Percentiles rank a stretch among this genome's conserved stretches.
These are phyloP conservation scores for Phaedon cochleariae DNA, from an alignment of 2,888 invertebrate genomes.

Conservation along the genomic window DNA sequence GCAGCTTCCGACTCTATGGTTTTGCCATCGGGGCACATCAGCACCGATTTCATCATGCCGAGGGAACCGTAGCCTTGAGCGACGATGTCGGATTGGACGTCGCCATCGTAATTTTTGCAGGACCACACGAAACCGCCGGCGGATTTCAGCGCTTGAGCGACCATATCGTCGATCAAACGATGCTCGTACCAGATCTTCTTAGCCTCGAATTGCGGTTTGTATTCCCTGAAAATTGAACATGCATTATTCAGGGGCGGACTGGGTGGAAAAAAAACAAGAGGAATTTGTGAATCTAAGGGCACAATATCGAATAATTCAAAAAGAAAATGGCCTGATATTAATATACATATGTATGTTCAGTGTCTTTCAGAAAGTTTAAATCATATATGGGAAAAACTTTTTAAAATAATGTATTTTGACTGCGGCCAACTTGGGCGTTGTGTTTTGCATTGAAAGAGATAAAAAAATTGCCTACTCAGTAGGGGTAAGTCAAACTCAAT, in stretches of 20 bases:
- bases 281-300: not conserved
- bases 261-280: not conserved
- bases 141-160: slow-evolving; percentile 85
- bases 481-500: no score
- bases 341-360: no score
- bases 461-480: no score
- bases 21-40: slow-evolving; percentile 88
- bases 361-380: no score
- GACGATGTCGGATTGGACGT: slow-evolving; percentile 89
- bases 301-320: no score
- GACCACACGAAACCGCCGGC: slow-evolving; percentile 91
- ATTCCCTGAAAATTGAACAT: slow-evolving; percentile 65
- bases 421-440: no score
- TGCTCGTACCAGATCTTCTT: slow-evolving; percentile 91
- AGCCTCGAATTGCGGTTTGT: slow-evolving; percentile 78
- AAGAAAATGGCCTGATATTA: no score
- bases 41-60: slow-evolving; percentile 90
- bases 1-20: slow-evolving; percentile 93
- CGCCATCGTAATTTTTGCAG: slow-evolving; percentile 93
- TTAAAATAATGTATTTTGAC: no score
- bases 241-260: slow-evolving; percentile 20
- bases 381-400: no score
- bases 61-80: slow-evolving; percentile 83
- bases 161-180: slow-evolving; percentile 91
- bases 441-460: no score